phyloP scores from a whole-genome alignment of 2,113 vertebrate species.

The Monopterus albus region DNA sequence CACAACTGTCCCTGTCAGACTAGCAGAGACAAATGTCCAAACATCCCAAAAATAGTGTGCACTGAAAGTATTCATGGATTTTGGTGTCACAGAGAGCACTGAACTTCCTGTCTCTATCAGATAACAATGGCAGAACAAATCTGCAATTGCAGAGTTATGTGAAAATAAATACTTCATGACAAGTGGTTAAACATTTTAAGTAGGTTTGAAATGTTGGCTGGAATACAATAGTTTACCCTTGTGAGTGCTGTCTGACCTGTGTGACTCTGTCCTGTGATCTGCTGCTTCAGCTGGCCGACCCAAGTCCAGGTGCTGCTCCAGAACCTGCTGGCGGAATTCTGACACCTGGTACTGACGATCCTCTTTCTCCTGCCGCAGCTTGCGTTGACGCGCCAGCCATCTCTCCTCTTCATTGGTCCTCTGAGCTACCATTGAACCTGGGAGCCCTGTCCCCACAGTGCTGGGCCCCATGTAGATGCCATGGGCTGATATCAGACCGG shows the following conservation, averaged over 20 bases:
- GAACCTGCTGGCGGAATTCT: slow-evolving; percentile 95
- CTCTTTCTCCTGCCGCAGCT: slow-evolving; percentile 96
- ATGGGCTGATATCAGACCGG: slow-evolving; percentile 89
- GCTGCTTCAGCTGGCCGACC: slow-evolving; percentile 83
- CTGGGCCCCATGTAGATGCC: slow-evolving; percentile 87
- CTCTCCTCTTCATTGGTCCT: slow-evolving; percentile 96
- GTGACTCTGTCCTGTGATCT: slow-evolving; percentile 87
- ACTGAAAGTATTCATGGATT: slow-evolving; percentile 7
- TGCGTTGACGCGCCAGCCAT: slow-evolving; percentile 94
- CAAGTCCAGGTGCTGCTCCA: slow-evolving; percentile 96
- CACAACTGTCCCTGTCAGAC: slow-evolving; percentile 44
- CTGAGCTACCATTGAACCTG: slow-evolving; percentile 89
- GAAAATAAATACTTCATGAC: not conserved
- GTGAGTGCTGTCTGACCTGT: slow-evolving; percentile 83
- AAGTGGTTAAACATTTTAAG: not conserved
- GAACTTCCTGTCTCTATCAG: slow-evolving; percentile 21
- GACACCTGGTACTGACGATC: slow-evolving; percentile 98
- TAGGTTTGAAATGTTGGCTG: slow-evolving; percentile 3
- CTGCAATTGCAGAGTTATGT: not conserved
- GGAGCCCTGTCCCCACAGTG: slow-evolving; percentile 72
- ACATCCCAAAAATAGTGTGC: slow-evolving; percentile 7
- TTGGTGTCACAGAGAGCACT: slow-evolving; percentile 5
- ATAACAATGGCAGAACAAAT: not conserved
- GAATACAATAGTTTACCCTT: not conserved
- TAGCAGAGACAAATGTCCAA: slow-evolving; percentile 18